These are phyloP conservation scores for Sitta europaea DNA, from an alignment of 2,113 vertebrate species.

Conservation along the genomic window DNA sequence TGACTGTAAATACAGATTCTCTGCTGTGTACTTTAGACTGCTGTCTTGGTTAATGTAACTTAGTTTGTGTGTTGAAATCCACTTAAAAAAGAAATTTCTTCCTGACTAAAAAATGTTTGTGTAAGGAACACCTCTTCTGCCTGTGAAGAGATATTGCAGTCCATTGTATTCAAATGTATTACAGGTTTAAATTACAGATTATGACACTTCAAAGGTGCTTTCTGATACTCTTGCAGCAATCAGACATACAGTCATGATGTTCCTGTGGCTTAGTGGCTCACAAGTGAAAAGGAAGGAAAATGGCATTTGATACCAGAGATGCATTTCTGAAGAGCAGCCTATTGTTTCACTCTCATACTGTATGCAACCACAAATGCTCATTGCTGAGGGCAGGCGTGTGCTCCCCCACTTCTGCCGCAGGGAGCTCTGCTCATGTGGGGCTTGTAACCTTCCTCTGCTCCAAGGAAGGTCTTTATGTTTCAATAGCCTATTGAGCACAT, in stretches of 20 bases:
- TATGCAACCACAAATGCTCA: neutral
- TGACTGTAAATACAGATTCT: neutral
- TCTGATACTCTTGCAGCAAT: neutral
- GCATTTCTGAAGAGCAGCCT: neutral
- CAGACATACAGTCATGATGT: neutral
- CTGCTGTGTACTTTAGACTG: neutral
- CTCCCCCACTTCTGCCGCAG: neutral
- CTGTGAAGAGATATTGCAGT: neutral
- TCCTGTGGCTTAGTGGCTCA: neutral
- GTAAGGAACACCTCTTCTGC: neutral
- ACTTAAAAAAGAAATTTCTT: neutral
- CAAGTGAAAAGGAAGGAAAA: neutral
- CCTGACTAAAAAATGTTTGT: neutral
- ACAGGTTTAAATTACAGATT: neutral
- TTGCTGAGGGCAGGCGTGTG: neutral
- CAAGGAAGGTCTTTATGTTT: neutral
- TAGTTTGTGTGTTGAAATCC: neutral
- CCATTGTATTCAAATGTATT: neutral
- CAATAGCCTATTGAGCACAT: neutral
- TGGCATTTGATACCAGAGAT: neutral
- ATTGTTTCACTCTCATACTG: neutral
- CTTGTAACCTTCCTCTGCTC: neutral
- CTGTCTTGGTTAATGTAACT: neutral
- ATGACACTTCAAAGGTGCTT: neutral
- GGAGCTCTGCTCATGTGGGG: neutral